These are phyloP conservation scores for Artemia sinica DNA, from an alignment of 2,888 invertebrate species.

Conservation along the genomic window DNA sequence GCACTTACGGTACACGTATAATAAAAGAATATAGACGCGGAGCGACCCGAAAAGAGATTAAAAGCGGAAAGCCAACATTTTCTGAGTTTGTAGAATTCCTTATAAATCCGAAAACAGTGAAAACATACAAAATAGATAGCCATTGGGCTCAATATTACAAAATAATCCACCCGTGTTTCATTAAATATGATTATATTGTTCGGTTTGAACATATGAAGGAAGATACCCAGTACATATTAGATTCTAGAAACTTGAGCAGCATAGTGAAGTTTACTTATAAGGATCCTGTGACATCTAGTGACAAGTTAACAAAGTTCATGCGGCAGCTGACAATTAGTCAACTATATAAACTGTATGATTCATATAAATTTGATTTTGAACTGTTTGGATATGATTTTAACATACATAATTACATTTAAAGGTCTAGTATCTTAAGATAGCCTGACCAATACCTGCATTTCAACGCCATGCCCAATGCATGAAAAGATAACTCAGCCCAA, in stretches of 20 bases:
- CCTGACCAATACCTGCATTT: too few relatives aligned
- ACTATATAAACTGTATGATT: background rate
- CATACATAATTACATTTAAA: background rate
- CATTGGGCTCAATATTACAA: background rate
- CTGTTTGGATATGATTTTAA: slow-evolving; percentile 9
- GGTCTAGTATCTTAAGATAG: background rate
- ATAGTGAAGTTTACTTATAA: background rate
- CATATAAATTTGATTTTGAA: slow-evolving; percentile 4
- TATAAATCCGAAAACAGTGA: background rate
- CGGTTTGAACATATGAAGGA: background rate
- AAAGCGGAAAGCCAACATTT: background rate
- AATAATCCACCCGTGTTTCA: background rate
- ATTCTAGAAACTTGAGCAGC: background rate
- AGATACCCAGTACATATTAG: background rate
- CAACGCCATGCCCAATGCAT: too few relatives aligned
- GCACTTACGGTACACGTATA: background rate
- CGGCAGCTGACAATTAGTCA: background rate
- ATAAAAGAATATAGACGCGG: background rate
- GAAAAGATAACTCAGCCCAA: too few relatives aligned
- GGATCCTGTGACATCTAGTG: background rate
- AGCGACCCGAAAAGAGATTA: background rate
- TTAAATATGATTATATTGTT: slow-evolving; percentile 2
- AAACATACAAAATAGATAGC: background rate
- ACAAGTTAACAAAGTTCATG: background rate
- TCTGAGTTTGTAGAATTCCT: background rate